Evolutionary conservation across 2,888 invertebrate genomes (phyloP), one percentile per base, ranked within the genome.

Genomic region (Petrolisthes cinctipes): DNA sequence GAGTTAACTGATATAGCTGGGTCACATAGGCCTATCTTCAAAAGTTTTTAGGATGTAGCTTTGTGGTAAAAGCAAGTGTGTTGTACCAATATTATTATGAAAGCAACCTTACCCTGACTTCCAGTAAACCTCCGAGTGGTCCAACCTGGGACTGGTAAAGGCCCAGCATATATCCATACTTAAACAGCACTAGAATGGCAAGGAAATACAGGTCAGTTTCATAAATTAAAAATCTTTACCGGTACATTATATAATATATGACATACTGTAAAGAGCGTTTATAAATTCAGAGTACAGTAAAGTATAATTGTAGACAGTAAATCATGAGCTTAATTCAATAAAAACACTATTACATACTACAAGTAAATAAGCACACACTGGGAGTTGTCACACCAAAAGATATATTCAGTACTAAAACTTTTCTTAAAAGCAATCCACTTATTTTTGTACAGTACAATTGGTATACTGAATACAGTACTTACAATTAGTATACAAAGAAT

Each of bases 121-220:
- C 89, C 66, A 89, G 14, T 6, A 89, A 73, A 57, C 80, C 86
- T 51, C 89, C 86, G 54, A 73, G 82, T 6, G 82, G 85, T 61
- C 61, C 83, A 80, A 89, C 71, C 56, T 86, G 82, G 23, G 80
- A 81, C 66, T 82, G 83, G 53, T 89, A 89, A 0, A 86, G 80
- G 11, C 89, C 89, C 81, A 86, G 37, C 83, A 89, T 80, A 20
- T 53, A 80, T 7, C 89, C 89, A 89, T 86, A 89, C 9, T 73
- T 75, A 68, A 86, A 68, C 14, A 89, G 37, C 66, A 89, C 89
- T 89, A 83, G n/a, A 86, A 86, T 9, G 17, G 54, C n/a, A 7
- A 37, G 3, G 20, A 37, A 37, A 37, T 37, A 37, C 37, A 37
- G 37, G 37, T 37, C 37, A 37, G 37, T 37, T 37, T 37, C 2